Evolutionary conservation across 2,888 invertebrate species (phyloP).

Genomic region (Acanthoscelides obtectus): DNA sequence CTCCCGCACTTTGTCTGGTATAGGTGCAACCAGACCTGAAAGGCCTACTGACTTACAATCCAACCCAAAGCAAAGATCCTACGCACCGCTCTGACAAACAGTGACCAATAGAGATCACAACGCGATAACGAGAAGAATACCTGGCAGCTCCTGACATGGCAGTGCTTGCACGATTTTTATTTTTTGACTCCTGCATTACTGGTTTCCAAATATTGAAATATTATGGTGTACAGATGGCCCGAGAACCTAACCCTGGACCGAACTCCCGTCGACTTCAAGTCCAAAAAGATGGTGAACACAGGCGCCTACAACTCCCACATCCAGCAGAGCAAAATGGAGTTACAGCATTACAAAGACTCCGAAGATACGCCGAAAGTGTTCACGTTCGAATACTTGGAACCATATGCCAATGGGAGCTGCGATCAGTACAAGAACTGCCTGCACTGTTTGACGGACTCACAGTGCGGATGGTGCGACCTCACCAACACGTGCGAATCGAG

Average conservation of each 20-base stretch:
- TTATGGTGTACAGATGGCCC: conserved; percentile 56
- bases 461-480: conserved; percentile 89
- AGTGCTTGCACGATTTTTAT: too few relatives aligned
- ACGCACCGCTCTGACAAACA: too few relatives aligned
- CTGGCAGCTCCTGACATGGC: too few relatives aligned
- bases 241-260: conserved; percentile 32
- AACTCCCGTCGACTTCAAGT: conserved; percentile 48
- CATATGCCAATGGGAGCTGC: conserved; percentile 78
- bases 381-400: conserved; percentile 85
- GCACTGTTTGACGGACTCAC: conserved; percentile 80
- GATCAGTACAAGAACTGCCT: conserved; percentile 75
- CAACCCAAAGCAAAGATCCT: too few relatives aligned
- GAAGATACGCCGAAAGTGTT: conserved; percentile 72
- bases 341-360: conserved; percentile 68
- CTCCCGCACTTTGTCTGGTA: too few relatives aligned
- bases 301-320: conserved; percentile 58
- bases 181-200: too few relatives aligned
- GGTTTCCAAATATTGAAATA: too few relatives aligned
- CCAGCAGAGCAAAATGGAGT: conserved; percentile 76
- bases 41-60: too few relatives aligned
- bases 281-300: conserved; percentile 45
- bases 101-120: too few relatives aligned
- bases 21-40: too few relatives aligned
- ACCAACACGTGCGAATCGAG: conserved; percentile 67
- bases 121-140: too few relatives aligned